Conservation (phyloP, 2,888 invertebrate species). For the Allolobophora icterica region DNA sequence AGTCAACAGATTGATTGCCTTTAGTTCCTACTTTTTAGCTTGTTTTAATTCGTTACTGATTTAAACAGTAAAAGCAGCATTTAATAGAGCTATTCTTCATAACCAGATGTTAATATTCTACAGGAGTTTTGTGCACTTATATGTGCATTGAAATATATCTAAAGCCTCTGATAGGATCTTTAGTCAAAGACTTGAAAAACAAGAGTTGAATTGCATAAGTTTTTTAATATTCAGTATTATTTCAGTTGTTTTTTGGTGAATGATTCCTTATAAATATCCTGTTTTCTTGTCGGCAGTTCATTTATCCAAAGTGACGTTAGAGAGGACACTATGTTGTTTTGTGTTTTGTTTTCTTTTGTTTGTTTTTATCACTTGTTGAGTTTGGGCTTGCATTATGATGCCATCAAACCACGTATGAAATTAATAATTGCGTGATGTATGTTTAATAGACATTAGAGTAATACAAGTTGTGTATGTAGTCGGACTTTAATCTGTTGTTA, state of each 20-base stretch:
- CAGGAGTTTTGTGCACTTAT: neutral
- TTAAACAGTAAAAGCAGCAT: neutral
- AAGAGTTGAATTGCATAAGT: neutral
- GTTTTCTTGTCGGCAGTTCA: neutral
- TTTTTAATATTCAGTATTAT: neutral
- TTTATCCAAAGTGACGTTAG: neutral
- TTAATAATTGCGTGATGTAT: neutral
- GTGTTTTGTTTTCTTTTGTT: neutral
- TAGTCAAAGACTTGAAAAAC: neutral
- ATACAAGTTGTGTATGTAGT: neutral
- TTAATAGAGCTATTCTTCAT: neutral
- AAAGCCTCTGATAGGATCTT: neutral
- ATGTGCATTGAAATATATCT: neutral
- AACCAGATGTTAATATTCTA: neutral
- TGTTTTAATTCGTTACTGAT: neutral
- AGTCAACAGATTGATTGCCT: no score
- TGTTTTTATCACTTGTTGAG: neutral
- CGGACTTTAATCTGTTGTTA: conserved; percentile 17
- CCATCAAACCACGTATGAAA: neutral
- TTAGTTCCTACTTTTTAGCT: no score
- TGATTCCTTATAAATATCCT: neutral
- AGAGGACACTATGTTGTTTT: neutral
- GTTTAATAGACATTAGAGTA: conserved; percentile 4
- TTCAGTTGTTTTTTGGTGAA: neutral
- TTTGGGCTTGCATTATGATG: neutral